Evolutionary conservation across 2,797 vertebrate genomes (phyloP).

Genomic region (Lepidocolaptes lacrymiger): DNA sequence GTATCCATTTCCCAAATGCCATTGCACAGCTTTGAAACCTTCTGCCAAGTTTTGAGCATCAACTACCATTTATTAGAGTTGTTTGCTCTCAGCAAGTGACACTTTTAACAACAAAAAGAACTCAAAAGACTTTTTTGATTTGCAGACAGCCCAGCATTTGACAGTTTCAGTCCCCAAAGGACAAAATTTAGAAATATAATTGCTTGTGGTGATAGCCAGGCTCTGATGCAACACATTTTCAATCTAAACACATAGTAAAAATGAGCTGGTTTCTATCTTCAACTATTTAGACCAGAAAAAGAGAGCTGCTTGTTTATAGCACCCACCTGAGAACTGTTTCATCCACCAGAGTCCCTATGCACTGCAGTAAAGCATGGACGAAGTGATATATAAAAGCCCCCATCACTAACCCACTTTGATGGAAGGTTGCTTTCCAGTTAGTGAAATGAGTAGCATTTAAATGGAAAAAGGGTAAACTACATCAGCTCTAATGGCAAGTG

Average conservation of each 20-base stretch:
- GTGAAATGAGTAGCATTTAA: neutral
- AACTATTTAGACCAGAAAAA: neutral
- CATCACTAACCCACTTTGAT: neutral
- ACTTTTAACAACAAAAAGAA: neutral
- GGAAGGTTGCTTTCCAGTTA: neutral
- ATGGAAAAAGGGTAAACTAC: neutral
- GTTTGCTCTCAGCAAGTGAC: neutral
- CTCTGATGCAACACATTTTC: neutral
- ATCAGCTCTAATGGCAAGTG: neutral
- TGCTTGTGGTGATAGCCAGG: neutral
- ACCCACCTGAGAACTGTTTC: neutral
- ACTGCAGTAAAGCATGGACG: neutral
- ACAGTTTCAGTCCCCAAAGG: neutral
- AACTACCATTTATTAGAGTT: neutral
- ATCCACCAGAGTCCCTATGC: neutral
- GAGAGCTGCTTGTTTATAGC: neutral
- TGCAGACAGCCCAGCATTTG: neutral
- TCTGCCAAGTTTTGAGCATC: neutral
- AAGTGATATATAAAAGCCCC: neutral
- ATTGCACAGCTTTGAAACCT: neutral
- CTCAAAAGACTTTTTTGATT: neutral
- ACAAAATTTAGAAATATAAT: constrained; percentile 19
- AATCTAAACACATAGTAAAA: neutral
- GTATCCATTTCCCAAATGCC: neutral
- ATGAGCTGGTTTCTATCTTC: neutral